Base-by-base conservation (phyloP, 2,797 vertebrate genomes). In the Cygnus olor region DNA sequence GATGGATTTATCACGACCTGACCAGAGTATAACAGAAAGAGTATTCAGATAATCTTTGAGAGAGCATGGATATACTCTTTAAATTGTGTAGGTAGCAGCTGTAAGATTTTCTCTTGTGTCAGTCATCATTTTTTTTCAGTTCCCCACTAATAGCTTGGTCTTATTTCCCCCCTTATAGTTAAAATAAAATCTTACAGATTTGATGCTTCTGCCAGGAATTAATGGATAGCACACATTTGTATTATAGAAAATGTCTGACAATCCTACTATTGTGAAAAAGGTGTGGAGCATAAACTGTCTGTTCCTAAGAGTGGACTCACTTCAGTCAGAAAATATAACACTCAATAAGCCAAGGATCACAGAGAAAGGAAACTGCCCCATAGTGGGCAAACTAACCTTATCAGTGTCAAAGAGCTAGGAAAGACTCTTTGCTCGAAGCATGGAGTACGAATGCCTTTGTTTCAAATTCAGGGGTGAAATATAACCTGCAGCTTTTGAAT, bases 101-200 rank as follows among this genome's bases (percentile, higher is more conserved):
- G 6, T 64, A 91, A 81, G 7, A 30, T 79, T 83, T 51, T 72
- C 10, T 80, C 38, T 63, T 34, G 7, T 66, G 56, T 72, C 58
- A 71, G 58, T 79, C 34, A n/a, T n/a, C 22, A 56, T 11, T 85
- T 91, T 89, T 82, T 82, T 49, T 71, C 36, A 85, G 30, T 54
- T 85, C 17, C 44, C n/a, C n/a, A 30, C 32, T 82, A 80, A 60
- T 63, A 79, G 54, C 14, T 40, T 65, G 24, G 24, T 78, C 30
- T 79, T 38, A 49, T 64, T 94, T 90, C 16, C 14, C 25, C 15
- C 12, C 38, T 74, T 64, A 63, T 42, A 76, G 30, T 58, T 82
- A 68, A 93, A 76, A 51, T 14, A 68, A 74, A 64, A 68, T 51
- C 15, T 49, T 83, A 10, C 25, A 80, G 25, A 68, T 68, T 49